Evolutionary conservation across 2,113 vertebrate species (phyloP).

Genomic region (human (Homo sapiens)): GRCh38 chr1:51147501-51148000

Average conservation of each 20-base stretch:
- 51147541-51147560: slow-evolving; percentile 38
- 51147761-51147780: slow-evolving; percentile 20
- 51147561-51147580: slow-evolving; percentile 48
- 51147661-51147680: slow-evolving; percentile 11
- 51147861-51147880: slow-evolving; percentile 52
- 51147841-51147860: slow-evolving; percentile 54
- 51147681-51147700: slow-evolving; percentile 48
- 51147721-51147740: slow-evolving; percentile 58
- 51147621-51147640: slow-evolving; percentile 65
- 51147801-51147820: slow-evolving; percentile 41
- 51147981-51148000: slow-evolving; percentile 53
- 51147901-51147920: slow-evolving; percentile 34
- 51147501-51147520: slow-evolving; percentile 20
- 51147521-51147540: slow-evolving; percentile 50
- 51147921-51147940: slow-evolving; percentile 45
- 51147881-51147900: slow-evolving; percentile 22
- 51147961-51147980: slow-evolving; percentile 50
- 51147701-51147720: slow-evolving; percentile 57
- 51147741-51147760: slow-evolving; percentile 22
- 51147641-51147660: slow-evolving; percentile 30
- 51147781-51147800: slow-evolving; percentile 39
- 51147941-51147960: slow-evolving; percentile 9
- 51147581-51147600: slow-evolving; percentile 29
- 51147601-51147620: slow-evolving; percentile 65
- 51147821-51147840: slow-evolving; percentile 60